Evolutionary conservation across 2,888 invertebrate species (phyloP).

Genomic region (Tachina lurida): DNA sequence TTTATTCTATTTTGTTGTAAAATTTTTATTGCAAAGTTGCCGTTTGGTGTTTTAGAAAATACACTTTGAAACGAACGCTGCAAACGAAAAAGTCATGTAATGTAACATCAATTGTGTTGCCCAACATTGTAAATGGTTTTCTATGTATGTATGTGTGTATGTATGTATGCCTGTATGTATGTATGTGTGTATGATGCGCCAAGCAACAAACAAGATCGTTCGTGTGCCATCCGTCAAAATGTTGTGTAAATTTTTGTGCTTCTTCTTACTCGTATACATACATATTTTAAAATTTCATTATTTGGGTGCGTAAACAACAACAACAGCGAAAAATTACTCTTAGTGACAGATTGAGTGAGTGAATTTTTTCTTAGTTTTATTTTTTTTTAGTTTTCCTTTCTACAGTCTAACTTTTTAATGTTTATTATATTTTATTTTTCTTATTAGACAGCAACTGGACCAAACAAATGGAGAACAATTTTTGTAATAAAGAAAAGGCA

Average conservation of each 20-base stretch:
- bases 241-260: constrained; percentile 38
- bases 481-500: neutral
- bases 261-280: neutral
- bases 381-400: neutral
- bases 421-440: constrained; percentile 1
- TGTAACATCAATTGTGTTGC: constrained; percentile 32
- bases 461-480: neutral
- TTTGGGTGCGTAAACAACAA: constrained; percentile 31
- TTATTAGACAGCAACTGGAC: constrained; percentile 33
- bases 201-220: constrained; percentile 28
- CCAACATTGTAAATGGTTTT: constrained; percentile 50
- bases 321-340: constrained; percentile 25
- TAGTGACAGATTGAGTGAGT: constrained; percentile 18
- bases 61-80: neutral
- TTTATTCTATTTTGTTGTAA: neutral
- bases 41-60: constrained; percentile 15
- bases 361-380: neutral
- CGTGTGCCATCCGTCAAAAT: constrained; percentile 71
- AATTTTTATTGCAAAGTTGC: constrained; percentile 35
- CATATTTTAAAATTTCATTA: constrained; percentile 2
- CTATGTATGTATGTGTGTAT: too few species aligned
- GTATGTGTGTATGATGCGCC: neutral
- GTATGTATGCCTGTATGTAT: too few species aligned
- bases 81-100: neutral
- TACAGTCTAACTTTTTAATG: constrained; percentile 14